A percentile compares a stretch with the other conserved stretches of the same genome.
These are phyloP conservation scores for Oscheius myriophilus DNA, from an alignment of 2,888 invertebrate genomes.

Conservation along the genomic window DNA sequence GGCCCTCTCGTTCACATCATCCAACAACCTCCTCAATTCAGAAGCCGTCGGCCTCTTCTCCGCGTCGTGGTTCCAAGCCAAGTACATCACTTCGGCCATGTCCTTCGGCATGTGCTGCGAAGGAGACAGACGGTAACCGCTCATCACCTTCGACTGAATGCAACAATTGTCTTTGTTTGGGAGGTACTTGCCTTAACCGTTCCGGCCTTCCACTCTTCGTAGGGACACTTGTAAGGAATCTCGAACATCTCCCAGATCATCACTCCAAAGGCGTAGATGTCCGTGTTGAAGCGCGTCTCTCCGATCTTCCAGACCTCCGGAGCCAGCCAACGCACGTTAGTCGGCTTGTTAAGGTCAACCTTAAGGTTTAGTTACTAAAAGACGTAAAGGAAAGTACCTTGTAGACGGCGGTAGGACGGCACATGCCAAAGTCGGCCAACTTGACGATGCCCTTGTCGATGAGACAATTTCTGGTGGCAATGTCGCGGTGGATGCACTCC, in stretches of 20 bases:
- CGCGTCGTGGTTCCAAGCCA: slow-evolving; percentile 55
- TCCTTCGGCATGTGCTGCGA: slow-evolving; percentile 52
- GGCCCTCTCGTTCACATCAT: slow-evolving; percentile 34
- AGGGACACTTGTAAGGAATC: slow-evolving; percentile 58
- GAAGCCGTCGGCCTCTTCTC: slow-evolving; percentile 49
- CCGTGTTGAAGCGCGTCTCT: slow-evolving; percentile 60
- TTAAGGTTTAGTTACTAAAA: no score
- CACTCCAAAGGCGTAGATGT: slow-evolving; percentile 61
- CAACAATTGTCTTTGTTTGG: neutral
- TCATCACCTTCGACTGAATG: slow-evolving; percentile 50
- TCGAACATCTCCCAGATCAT: slow-evolving; percentile 64
- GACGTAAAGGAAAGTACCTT: slow-evolving; percentile 14
- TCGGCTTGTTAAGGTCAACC: slow-evolving; percentile 57
- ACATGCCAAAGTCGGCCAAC: slow-evolving; percentile 65
- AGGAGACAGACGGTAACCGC: slow-evolving; percentile 58
- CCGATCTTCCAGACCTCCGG: slow-evolving; percentile 64
- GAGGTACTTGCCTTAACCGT: slow-evolving; percentile 47
- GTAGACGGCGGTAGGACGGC: slow-evolving; percentile 49
- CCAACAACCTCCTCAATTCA: slow-evolving; percentile 47
- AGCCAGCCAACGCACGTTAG: slow-evolving; percentile 64
- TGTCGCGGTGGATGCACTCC: slow-evolving; percentile 63
- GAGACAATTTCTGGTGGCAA: slow-evolving; percentile 63
- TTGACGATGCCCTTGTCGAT: slow-evolving; percentile 53
- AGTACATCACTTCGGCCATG: slow-evolving; percentile 44
- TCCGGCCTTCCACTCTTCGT: slow-evolving; percentile 54